These are phyloP conservation scores for Scarus forsteni DNA, from an alignment of 2,797 vertebrate species.

Conservation along the genomic window DNA sequence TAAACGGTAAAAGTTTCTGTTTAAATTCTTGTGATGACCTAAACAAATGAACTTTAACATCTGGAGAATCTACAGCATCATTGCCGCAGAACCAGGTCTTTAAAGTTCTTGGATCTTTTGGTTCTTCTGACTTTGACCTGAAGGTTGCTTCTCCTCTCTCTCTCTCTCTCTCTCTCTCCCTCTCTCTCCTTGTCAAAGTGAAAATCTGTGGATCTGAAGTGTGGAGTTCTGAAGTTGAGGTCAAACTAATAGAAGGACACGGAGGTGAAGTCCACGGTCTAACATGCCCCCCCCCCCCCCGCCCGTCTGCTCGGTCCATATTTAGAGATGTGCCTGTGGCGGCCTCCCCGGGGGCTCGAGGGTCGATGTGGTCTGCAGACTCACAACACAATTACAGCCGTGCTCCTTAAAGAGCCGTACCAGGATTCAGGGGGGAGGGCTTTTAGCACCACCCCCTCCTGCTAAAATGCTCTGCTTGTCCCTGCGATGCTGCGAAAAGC, in stretches of 20 bases:
- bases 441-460: conserved; percentile 91
- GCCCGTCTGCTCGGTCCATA: conserved; percentile 62
- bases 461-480: conserved; percentile 87
- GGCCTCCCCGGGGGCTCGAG: conserved; percentile 48
- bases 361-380: conserved; percentile 65
- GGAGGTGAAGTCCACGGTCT: conserved; percentile 72
- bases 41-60: too few relatives aligned
- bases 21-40: too few relatives aligned
- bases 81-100: background rate
- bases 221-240: conserved; percentile 79
- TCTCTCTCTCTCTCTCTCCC: conserved; percentile 13
- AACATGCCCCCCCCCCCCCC: conserved; percentile 57
- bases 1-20: too few relatives aligned
- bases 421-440: conserved; percentile 59
- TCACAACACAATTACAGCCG: conserved; percentile 80
- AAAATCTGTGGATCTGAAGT: conserved; percentile 84
- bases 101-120: background rate
- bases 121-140: conserved; percentile 48
- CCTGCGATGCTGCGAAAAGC: conserved; percentile 93
- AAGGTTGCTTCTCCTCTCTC: conserved; percentile 19
- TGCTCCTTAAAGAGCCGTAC: conserved; percentile 76
- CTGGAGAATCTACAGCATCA: background rate
- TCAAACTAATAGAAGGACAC: conserved; percentile 79
- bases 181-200: conserved; percentile 70
- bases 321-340: conserved; percentile 79